Evolutionary conservation across 2,113 vertebrate genomes (phyloP).

Genomic region (Brachypodius melanocephalos): DNA sequence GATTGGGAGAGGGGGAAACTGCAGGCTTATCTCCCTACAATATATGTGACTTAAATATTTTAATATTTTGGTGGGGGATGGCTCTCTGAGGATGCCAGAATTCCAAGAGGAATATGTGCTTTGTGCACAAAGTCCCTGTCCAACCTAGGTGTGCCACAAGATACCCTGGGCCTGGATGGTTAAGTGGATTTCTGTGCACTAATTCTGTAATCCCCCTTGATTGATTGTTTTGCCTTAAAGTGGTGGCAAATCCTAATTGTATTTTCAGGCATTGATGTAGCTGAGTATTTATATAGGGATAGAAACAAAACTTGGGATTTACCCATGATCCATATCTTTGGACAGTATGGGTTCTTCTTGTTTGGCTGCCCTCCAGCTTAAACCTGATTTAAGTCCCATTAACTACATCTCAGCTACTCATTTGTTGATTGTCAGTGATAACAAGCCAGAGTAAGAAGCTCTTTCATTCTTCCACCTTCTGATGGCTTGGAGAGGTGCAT

Average conservation of each 20-base stretch:
- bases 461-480: background rate
- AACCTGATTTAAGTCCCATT: background rate
- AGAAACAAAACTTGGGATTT: constrained; percentile 10
- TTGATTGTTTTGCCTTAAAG: constrained; percentile 40
- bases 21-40: background rate
- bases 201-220: constrained; percentile 32
- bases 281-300: background rate
- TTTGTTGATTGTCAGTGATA: background rate
- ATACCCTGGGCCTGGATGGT: background rate
- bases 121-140: background rate
- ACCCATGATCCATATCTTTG: background rate
- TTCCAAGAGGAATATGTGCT: background rate
- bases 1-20: background rate
- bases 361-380: background rate
- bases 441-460: background rate
- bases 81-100: background rate
- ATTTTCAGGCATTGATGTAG: background rate
- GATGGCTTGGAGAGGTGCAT: background rate
- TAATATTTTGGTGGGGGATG: background rate
- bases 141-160: background rate
- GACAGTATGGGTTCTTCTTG: background rate
- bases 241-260: constrained; percentile 32
- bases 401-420: background rate
- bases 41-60: background rate
- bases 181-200: constrained; percentile 12